Evolutionary conservation across 2,888 invertebrate species (phyloP), one percentile per base, ranked within the genome.

Genomic region (Notocelia uddmanniana): DNA sequence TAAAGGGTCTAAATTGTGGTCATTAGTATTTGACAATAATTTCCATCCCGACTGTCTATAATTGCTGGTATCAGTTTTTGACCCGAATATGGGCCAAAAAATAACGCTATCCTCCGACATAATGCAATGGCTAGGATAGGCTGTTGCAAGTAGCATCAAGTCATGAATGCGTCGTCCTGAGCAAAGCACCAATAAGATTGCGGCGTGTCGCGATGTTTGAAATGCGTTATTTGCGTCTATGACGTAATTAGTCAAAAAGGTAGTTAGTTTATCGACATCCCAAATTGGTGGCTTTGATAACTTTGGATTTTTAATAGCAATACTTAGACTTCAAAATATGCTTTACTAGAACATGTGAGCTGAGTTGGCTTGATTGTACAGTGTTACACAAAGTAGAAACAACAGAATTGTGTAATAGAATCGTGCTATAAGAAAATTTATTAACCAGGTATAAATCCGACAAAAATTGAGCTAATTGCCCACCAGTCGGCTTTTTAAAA

Each of bases 1-100:
- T 2, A 74, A 15, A 11, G 74, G 67, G 34, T 74, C 23, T 11
- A 74, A 45, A n/a, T 67, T 70, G 10, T 50, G 21, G 50, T 67
- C 34, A 11, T 64, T 19, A 11, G 48, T 9, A 55, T 74, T 75
- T 6, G 26, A 3, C 0, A 37, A 9, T 10, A 77, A 52, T 21
- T 69, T 72, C 77, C 78, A 77, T 0, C 74, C 76, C 0, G 77
- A 78, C 45, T 78, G 78, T 50, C 74, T 71, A 26, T 74, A 54
- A 1, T 37, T 59, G 13, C 37, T 10, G 2, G 69, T 26, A 55
- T 79, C 79, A 3, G 78, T 78, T 70, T 78, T 79, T 10, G 76
- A 76, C 9, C 73, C 74, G 23, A 69, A 73, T 15, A 21, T 10
- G 18, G 75, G 74, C 73, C 73, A 77, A 1, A 80, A 62, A 8